phyloP scores from a whole-genome alignment of 92 coral and sea anemone species.

The Scolanthus callimorphus region DNA sequence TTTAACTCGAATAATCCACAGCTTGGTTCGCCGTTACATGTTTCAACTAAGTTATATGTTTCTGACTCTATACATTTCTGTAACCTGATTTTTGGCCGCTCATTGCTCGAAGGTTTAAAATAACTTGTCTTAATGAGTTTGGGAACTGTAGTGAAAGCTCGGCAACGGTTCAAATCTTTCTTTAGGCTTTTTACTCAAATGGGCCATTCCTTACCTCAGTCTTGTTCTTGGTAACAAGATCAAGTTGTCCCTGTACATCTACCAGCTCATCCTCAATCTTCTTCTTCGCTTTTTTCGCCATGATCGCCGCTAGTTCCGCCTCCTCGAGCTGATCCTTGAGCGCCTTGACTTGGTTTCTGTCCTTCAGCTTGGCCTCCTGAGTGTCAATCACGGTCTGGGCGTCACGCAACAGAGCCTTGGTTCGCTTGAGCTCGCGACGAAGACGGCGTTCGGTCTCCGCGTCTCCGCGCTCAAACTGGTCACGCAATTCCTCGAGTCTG shows the following conservation, averaged over 20 bases:
- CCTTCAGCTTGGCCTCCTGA: constrained; percentile 81
- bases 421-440: constrained; percentile 87
- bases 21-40: too few relatives aligned
- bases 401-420: constrained; percentile 91
- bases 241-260: constrained; percentile 84
- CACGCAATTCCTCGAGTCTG: constrained; percentile 85
- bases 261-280: constrained; percentile 86
- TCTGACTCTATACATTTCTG: too few relatives aligned
- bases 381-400: constrained; percentile 89
- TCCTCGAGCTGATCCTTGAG: constrained; percentile 95
- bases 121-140: too few relatives aligned
- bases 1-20: too few relatives aligned
- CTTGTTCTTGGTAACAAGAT: constrained; percentile 54
- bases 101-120: too few relatives aligned
- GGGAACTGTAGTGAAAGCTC: too few relatives aligned
- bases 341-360: constrained; percentile 75
- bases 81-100: too few relatives aligned
- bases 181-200: too few relatives aligned
- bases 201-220: constrained; percentile 90
- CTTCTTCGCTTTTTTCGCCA: constrained; percentile 70
- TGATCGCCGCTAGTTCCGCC: constrained; percentile 67
- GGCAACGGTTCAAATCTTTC: too few relatives aligned
- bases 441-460: constrained; percentile 73
- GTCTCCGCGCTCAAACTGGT: constrained; percentile 71
- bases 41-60: too few relatives aligned